These are phyloP conservation scores for Leptobrachium leishanense DNA, from an alignment of 2,113 vertebrate species.

Conservation along the genomic window DNA sequence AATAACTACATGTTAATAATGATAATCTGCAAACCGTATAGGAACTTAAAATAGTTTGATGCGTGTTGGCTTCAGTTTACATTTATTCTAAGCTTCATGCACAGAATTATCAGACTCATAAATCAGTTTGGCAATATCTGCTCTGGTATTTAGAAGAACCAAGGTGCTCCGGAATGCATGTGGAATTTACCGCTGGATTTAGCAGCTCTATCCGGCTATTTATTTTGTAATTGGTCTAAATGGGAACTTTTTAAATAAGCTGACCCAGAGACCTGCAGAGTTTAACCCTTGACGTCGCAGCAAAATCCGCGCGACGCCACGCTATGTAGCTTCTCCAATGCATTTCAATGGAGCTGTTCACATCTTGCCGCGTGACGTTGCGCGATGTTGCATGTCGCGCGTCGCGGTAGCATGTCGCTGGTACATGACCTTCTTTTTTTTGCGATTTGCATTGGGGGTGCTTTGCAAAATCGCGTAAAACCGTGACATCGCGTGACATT, in stretches of 20 bases:
- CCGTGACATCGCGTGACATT: too few relatives aligned
- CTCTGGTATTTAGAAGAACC: not conserved
- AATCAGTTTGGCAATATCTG: slow-evolving; percentile 12
- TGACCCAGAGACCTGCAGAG: not conserved
- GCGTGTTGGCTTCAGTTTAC: slow-evolving; percentile 24
- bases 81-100: slow-evolving; percentile 8
- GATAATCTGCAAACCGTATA: not conserved
- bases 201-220: not conserved
- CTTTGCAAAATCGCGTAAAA: too few relatives aligned
- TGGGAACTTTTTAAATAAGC: not conserved
- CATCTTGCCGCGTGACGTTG: too few relatives aligned
- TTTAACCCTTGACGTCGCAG: not conserved
- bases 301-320: too few relatives aligned
- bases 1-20: too few relatives aligned
- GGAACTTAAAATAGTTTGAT: not conserved
- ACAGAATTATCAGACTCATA: not conserved
- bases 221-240: not conserved
- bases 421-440: too few relatives aligned
- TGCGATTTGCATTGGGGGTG: too few relatives aligned
- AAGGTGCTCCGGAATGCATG: not conserved
- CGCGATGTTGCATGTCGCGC: too few relatives aligned
- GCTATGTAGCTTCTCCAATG: too few relatives aligned
- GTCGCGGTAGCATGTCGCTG: too few relatives aligned
- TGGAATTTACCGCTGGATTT: not conserved
- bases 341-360: too few relatives aligned